Conservation (phyloP, 2,113 vertebrate genomes). For the Melanerpes aurifrons region DNA sequence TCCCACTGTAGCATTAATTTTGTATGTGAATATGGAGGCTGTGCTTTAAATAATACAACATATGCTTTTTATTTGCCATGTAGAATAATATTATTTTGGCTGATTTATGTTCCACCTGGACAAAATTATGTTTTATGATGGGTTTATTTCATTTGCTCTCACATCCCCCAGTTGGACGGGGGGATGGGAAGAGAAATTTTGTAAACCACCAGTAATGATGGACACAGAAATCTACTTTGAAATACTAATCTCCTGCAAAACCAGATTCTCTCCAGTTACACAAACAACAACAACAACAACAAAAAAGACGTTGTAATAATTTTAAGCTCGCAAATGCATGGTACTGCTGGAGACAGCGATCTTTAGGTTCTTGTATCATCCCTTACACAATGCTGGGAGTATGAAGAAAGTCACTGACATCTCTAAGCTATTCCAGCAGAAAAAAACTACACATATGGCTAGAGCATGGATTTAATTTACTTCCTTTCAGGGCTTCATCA, state of each 20-base stretch:
- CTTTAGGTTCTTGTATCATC: constrained; percentile 36
- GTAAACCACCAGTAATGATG: constrained; percentile 60
- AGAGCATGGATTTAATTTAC: constrained; percentile 37
- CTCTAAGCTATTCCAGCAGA: constrained; percentile 42
- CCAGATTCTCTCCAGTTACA: constrained; percentile 54
- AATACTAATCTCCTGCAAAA: constrained; percentile 69
- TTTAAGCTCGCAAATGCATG: constrained; percentile 45
- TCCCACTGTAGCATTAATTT: constrained; percentile 69
- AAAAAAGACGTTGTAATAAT: constrained; percentile 62
- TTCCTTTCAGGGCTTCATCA: constrained; percentile 46
- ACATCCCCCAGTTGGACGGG: constrained; percentile 18
- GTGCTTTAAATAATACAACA: constrained; percentile 74
- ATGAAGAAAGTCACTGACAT: constrained; percentile 55
- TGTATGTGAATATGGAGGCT: constrained; percentile 72
- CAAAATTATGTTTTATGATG: constrained; percentile 78
- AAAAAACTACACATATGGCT: constrained; percentile 47
- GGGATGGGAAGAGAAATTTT: not conserved
- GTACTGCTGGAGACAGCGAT: constrained; percentile 40
- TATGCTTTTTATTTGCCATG: constrained; percentile 78
- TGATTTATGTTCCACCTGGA: constrained; percentile 79
- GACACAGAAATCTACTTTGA: constrained; percentile 60
- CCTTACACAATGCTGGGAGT: constrained; percentile 28
- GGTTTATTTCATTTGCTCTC: constrained; percentile 78
- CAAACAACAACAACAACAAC: not conserved
- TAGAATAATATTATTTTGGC: constrained; percentile 74